phyloP scores from a whole-genome alignment of 2,113 vertebrate species.

The Dicentrarchus labrax region DNA sequence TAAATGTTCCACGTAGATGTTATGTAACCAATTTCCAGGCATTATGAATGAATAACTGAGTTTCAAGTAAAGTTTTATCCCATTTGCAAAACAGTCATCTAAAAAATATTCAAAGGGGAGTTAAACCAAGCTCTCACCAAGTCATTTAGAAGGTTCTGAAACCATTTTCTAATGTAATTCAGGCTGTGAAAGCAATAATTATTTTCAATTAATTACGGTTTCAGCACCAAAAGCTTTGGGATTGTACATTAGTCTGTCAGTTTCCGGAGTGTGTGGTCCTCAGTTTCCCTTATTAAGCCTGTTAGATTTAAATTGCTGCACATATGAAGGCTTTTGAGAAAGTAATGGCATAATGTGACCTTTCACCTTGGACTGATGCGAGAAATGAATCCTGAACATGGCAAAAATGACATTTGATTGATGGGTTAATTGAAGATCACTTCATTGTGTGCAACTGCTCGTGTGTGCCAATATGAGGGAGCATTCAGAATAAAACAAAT shows the following conservation, averaged over 20 bases:
- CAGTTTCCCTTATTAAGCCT: conserved; percentile 56
- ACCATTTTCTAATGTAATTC: conserved; percentile 53
- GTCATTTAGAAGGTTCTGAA: conserved; percentile 37
- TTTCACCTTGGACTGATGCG: conserved; percentile 64
- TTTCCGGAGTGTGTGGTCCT: conserved; percentile 37
- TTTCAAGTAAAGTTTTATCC: conserved; percentile 27
- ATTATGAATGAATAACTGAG: conserved; percentile 24
- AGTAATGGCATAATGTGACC: conserved; percentile 73
- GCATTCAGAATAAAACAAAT: neutral
- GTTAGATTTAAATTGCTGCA: conserved; percentile 55
- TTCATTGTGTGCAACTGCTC: conserved; percentile 1
- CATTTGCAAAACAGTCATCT: conserved; percentile 3
- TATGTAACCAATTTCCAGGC: conserved; percentile 14
- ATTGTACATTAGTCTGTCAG: conserved; percentile 58
- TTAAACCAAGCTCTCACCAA: conserved; percentile 39
- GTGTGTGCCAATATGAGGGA: neutral
- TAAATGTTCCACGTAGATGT: conserved; percentile 6
- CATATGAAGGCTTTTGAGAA: conserved; percentile 60
- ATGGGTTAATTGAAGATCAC: conserved; percentile 51
- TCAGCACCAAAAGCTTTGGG: conserved; percentile 52
- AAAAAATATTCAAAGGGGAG: conserved; percentile 28
- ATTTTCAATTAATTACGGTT: conserved; percentile 72
- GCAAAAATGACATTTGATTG: conserved; percentile 52
- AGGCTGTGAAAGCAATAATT: conserved; percentile 67
- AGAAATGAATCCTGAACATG: conserved; percentile 48